Conservation (phyloP, 2,797 vertebrate genomes). For the Schizopygopsis malacanthus region DNA sequence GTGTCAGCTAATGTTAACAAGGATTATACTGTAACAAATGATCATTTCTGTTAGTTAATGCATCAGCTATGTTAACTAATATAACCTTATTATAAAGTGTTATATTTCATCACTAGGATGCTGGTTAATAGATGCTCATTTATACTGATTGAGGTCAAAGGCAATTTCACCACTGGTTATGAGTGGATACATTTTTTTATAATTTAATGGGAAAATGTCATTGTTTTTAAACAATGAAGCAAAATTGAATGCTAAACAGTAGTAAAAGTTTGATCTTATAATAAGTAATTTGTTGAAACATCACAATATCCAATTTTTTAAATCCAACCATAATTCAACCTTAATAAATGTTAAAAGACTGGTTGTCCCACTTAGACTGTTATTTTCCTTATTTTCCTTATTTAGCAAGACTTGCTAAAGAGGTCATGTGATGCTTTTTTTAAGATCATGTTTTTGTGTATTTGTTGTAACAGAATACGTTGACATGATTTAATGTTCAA, state of each 20-base stretch:
- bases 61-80: neutral
- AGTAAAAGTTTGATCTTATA: neutral
- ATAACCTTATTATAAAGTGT: neutral
- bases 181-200: neutral
- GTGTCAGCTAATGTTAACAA: too few relatives aligned
- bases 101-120: neutral
- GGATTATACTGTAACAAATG: too few relatives aligned
- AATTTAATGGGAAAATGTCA: neutral
- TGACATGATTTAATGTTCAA: too few relatives aligned
- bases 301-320: neutral
- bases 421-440: too few relatives aligned
- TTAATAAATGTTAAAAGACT: neutral
- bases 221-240: neutral
- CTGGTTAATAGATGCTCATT: neutral
- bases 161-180: neutral
- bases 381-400: neutral
- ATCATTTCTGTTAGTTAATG: too few relatives aligned
- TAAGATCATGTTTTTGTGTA: too few relatives aligned
- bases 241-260: neutral
- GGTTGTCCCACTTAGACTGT: neutral
- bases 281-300: neutral
- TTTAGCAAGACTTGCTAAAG: neutral
- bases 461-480: too few relatives aligned
- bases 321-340: neutral
- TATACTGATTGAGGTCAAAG: neutral